Evolutionary conservation across 1,140 invertebrate species (phyloP).

Genomic region (Drosophila dunni): DNA sequence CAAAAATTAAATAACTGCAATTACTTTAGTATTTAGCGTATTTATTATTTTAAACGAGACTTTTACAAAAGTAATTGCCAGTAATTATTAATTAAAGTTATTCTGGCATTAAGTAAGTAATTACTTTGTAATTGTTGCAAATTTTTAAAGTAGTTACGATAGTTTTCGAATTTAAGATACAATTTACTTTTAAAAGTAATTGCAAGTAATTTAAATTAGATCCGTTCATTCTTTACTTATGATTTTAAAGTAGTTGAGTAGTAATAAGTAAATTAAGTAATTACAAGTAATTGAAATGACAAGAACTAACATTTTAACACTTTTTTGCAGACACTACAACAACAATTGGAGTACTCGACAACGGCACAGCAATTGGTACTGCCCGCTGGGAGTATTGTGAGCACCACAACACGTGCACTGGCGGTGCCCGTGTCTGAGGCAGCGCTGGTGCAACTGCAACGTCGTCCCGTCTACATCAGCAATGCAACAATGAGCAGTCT

Average conservation of each 20-base stretch:
- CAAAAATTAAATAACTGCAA: too few species aligned
- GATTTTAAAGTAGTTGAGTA: too few species aligned
- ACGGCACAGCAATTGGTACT: conserved; percentile 50
- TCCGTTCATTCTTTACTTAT: too few species aligned
- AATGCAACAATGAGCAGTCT: conserved; percentile 68
- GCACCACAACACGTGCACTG: conserved; percentile 69
- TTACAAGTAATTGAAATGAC: conserved; percentile 1
- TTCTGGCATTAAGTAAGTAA: too few species aligned
- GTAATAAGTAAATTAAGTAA: background rate
- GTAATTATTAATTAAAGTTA: too few species aligned
- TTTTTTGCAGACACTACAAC: conserved; percentile 27
- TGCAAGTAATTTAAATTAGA: background rate
- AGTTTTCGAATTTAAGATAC: too few species aligned
- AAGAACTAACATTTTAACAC: background rate
- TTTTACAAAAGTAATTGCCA: too few species aligned
- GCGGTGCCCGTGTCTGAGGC: conserved; percentile 76
- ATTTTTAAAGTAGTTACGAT: too few species aligned
- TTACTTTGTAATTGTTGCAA: too few species aligned
- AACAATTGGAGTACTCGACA: conserved; percentile 69
- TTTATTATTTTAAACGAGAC: too few species aligned
- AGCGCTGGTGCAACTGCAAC: conserved; percentile 75
- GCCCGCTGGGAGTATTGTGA: conserved; percentile 77
- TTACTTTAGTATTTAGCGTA: too few species aligned
- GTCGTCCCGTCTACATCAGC: conserved; percentile 79
- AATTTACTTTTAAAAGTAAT: background rate